These are phyloP conservation scores for Antheraea yamamai DNA, from an alignment of 2,888 invertebrate genomes.

Conservation along the genomic window DNA sequence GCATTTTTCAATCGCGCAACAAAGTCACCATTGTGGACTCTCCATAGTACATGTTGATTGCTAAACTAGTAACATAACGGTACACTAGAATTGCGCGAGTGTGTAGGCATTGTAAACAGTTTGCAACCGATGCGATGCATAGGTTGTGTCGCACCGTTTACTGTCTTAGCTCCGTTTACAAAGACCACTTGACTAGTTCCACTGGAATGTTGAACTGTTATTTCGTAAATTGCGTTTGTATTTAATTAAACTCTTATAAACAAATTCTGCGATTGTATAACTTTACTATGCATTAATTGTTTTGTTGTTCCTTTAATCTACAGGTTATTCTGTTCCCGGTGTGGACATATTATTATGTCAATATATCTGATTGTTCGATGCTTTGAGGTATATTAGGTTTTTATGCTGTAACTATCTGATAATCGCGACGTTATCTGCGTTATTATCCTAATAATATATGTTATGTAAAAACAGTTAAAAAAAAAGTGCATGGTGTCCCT, in stretches of 20 bases:
- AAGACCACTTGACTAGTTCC: constrained; percentile 13
- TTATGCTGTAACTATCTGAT: too few species aligned
- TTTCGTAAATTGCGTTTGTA: constrained; percentile 5
- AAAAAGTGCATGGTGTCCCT: too few species aligned
- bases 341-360: background rate
- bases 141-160: constrained; percentile 37
- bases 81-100: constrained; percentile 36
- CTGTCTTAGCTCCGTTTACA: constrained; percentile 34
- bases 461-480: too few species aligned
- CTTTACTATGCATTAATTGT: too few species aligned
- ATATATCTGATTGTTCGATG: background rate
- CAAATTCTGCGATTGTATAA: too few species aligned
- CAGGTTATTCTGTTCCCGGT: too few species aligned
- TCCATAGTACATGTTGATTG: background rate
- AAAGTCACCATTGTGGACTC: background rate
- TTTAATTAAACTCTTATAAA: background rate
- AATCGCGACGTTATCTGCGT: too few species aligned
- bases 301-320: too few species aligned
- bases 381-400: too few species aligned
- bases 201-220: constrained; percentile 12
- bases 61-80: constrained; percentile 13
- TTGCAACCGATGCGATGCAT: constrained; percentile 34
- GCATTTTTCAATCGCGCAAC: background rate
- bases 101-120: constrained; percentile 55
- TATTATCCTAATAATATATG: too few species aligned